These are phyloP conservation scores for Brachirus orientalis DNA, from an alignment of 2,113 vertebrate species.

Conservation along the genomic window DNA sequence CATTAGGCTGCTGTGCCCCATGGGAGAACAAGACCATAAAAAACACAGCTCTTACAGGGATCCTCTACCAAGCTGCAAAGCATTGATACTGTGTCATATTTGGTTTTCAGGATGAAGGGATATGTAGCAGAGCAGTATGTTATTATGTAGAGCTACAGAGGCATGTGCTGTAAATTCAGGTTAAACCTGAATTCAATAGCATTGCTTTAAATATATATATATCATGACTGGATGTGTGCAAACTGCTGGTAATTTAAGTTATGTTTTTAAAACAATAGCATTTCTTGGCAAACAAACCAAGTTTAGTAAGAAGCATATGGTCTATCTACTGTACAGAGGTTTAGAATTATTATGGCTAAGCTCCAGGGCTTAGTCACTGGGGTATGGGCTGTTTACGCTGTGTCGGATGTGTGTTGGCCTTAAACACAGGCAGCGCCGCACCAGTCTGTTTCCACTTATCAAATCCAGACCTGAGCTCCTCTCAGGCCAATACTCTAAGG, in stretches of 20 bases:
- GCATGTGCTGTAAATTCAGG: constrained; percentile 27
- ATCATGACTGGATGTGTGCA: constrained; percentile 13
- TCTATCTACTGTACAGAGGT: constrained; percentile 54
- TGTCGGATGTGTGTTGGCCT: constrained; percentile 80
- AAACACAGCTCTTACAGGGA: constrained; percentile 26
- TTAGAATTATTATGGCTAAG: constrained; percentile 59
- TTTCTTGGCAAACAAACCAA: constrained; percentile 29
- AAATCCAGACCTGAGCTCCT: constrained; percentile 85
- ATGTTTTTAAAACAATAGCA: constrained; percentile 47
- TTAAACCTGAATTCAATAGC: not conserved
- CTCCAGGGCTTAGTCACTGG: constrained; percentile 66
- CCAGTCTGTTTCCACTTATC: constrained; percentile 89
- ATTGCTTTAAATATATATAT: not conserved
- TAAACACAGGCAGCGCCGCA: constrained; percentile 70
- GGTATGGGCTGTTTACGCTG: constrained; percentile 72
- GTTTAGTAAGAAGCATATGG: constrained; percentile 53
- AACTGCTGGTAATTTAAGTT: constrained; percentile 28
- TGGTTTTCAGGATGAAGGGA: constrained; percentile 43
- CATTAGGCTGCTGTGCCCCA: constrained; percentile 64
- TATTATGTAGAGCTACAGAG: constrained; percentile 32
- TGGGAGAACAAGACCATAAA: constrained; percentile 61
- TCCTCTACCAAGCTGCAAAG: constrained; percentile 57
- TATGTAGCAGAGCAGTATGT: constrained; percentile 27
- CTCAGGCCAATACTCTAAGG: constrained; percentile 67
- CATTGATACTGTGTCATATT: constrained; percentile 54